These are phyloP conservation scores for Amblyteles armatorius DNA, from an alignment of 2,888 invertebrate genomes.

Conservation along the genomic window DNA sequence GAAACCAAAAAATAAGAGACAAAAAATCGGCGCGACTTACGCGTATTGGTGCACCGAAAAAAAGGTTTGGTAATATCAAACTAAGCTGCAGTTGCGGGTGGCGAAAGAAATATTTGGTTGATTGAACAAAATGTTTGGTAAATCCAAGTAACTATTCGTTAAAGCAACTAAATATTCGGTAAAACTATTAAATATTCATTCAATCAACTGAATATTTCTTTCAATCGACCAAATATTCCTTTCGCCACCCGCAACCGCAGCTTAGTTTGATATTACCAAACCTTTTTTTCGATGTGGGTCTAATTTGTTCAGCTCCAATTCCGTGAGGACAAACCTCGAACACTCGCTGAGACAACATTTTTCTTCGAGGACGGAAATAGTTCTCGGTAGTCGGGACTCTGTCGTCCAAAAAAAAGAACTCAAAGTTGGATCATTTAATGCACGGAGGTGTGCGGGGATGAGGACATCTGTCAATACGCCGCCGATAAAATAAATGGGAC, in stretches of 20 bases:
- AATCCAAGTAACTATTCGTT: too few species aligned
- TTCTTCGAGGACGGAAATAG: conserved; percentile 39
- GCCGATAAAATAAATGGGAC: conserved; percentile 53
- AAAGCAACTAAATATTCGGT: too few species aligned
- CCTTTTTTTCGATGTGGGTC: too few species aligned
- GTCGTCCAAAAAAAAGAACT: not conserved
- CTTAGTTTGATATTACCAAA: too few species aligned
- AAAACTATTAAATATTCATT: too few species aligned
- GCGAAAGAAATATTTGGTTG: too few species aligned
- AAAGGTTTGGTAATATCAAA: too few species aligned
- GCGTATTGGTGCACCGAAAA: conserved; percentile 71
- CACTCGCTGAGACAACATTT: not conserved
- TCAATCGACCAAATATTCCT: too few species aligned
- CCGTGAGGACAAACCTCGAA: conserved; percentile 64
- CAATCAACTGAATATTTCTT: too few species aligned
- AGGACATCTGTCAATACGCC: conserved; percentile 60
- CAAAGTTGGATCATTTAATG: conserved; percentile 57
- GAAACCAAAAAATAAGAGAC: not conserved
- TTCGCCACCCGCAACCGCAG: too few species aligned
- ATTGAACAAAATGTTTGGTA: too few species aligned
- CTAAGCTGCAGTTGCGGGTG: too few species aligned
- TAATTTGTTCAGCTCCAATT: conserved; percentile 72
- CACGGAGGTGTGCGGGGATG: conserved; percentile 20
- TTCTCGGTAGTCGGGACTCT: not conserved
- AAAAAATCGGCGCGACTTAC: conserved; percentile 40